Conservation (phyloP, 1,140 invertebrate genomes). For the Neuroterus valhalla region DNA sequence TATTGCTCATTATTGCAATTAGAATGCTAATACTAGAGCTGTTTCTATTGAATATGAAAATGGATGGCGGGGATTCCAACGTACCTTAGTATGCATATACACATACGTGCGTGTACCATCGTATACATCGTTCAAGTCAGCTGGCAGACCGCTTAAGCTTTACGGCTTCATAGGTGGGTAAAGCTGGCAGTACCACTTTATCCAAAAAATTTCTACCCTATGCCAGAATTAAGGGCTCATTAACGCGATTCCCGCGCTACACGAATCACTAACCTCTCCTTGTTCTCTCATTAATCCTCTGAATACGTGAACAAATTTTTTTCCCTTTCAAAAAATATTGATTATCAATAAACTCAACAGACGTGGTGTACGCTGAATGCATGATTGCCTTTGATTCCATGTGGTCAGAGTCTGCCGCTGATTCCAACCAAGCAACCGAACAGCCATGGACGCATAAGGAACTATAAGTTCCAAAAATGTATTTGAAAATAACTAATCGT, state of each 20-base stretch:
- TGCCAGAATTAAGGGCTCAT: conserved; percentile 18
- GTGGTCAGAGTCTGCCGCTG: too few relatives aligned
- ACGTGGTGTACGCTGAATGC: too few relatives aligned
- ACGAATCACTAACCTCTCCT: conserved; percentile 13
- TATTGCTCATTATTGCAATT: conserved; percentile 54
- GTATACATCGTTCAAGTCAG: conserved; percentile 11
- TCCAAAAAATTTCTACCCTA: too few relatives aligned
- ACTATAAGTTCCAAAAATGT: too few relatives aligned
- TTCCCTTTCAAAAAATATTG: too few relatives aligned
- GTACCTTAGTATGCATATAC: conserved; percentile 33
- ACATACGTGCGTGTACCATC: not conserved
- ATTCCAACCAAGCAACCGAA: too few relatives aligned
- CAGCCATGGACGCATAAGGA: too few relatives aligned
- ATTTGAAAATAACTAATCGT: too few relatives aligned
- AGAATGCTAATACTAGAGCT: conserved; percentile 50
- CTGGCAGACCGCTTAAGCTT: conserved; percentile 20
- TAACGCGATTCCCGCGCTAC: conserved; percentile 2
- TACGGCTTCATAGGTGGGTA: conserved; percentile 27
- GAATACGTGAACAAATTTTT: conserved; percentile 10
- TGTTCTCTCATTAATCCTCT: not conserved
- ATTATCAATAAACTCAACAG: too few relatives aligned
- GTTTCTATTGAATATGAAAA: conserved; percentile 55
- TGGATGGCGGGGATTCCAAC: conserved; percentile 51
- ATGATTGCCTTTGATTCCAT: too few relatives aligned
- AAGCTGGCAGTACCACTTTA: too few relatives aligned